Conservation (phyloP, 2,888 invertebrate genomes). For the Gortyna flavago region DNA sequence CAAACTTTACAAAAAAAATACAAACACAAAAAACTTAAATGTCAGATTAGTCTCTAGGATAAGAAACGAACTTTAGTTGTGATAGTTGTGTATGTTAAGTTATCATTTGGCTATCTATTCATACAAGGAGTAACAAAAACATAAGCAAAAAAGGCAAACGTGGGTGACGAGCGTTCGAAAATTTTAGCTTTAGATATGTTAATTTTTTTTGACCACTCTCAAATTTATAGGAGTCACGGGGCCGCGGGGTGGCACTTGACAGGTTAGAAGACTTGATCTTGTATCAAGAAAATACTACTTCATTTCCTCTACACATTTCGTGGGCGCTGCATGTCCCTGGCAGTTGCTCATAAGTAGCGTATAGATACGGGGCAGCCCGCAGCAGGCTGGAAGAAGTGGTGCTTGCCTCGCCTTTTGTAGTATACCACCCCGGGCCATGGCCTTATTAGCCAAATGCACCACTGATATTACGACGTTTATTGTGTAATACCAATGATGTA, state of each 20-base stretch:
- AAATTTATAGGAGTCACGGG: too few species aligned
- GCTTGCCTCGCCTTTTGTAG: background rate
- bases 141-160: background rate
- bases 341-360: slow-evolving; percentile 98
- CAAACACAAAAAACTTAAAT: too few species aligned
- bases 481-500: background rate
- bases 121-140: background rate
- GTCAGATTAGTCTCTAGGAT: too few species aligned
- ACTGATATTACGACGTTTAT: background rate
- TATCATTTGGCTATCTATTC: background rate
- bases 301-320: slow-evolving; percentile 92
- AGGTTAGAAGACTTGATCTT: background rate
- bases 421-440: background rate
- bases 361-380: slow-evolving; percentile 81
- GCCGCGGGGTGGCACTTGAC: too few species aligned
- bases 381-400: background rate
- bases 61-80: too few species aligned
- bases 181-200: background rate
- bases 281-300: slow-evolving; percentile 82
- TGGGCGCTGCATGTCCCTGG: slow-evolving; percentile 93
- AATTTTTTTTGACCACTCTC: too few species aligned
- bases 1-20: too few species aligned
- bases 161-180: background rate
- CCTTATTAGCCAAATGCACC: background rate
- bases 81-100: background rate